These are phyloP conservation scores for Lacerta bilineata DNA, from an alignment of 2,797 vertebrate species.

Conservation along the genomic window DNA sequence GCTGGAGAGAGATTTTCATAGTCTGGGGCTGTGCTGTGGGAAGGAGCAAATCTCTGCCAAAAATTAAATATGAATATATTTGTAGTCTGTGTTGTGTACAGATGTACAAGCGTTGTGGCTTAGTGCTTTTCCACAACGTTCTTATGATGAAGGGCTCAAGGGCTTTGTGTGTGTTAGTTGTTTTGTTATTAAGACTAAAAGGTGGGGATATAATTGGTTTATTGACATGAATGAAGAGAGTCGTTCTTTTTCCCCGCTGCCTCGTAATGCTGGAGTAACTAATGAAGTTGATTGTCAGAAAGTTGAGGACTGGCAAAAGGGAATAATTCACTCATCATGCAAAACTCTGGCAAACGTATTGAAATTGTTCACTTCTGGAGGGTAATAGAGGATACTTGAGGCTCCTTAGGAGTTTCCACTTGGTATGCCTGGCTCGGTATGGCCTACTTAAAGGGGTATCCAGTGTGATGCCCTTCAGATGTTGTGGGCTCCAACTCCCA, in stretches of 20 bases:
- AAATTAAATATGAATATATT: background rate
- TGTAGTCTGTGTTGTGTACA: background rate
- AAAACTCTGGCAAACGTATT: background rate
- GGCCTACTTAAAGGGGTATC: background rate
- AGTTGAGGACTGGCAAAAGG: background rate
- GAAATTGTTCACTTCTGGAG: background rate
- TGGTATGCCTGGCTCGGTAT: background rate
- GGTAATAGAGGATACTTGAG: background rate
- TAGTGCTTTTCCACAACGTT: background rate
- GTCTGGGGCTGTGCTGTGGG: background rate
- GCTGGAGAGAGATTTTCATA: slow-evolving; percentile 15
- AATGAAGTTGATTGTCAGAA: background rate
- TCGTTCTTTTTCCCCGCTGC: no score
- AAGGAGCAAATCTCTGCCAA: slow-evolving; percentile 10
- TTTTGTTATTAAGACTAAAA: background rate
- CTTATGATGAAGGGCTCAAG: background rate
- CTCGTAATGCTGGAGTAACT: background rate
- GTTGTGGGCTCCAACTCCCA: no score
- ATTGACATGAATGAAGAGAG: background rate
- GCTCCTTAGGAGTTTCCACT: background rate
- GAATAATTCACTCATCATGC: background rate
- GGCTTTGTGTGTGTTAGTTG: background rate
- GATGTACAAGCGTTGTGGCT: no score
- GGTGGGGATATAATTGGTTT: background rate
- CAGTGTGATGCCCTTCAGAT: no score